Evolutionary conservation across 2,888 invertebrate species (phyloP), one percentile per base, ranked within the genome.

Genomic region (Cordilura impudica): DNA sequence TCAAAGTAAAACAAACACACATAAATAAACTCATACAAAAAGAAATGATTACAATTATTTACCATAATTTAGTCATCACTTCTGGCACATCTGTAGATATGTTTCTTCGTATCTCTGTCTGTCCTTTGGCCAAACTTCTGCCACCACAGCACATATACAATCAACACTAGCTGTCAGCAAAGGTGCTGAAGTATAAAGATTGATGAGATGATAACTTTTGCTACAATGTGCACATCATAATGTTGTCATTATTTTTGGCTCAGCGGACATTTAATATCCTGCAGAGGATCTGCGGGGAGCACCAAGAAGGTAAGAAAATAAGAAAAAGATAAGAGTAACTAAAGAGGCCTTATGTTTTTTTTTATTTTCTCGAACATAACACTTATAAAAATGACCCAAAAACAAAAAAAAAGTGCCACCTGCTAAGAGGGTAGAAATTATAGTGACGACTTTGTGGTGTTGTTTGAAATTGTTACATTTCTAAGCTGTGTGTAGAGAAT

Each of bases 171-270:
- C 51, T 73, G 75, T 67, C 73, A 60, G 21, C 43, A 72, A 70
- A 84, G 84, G 87, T 87, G 87, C 84, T 86, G 85, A 85, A 84
- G 83, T 82, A 83, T 78, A 84, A 86, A 87, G 86, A 87, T 87
- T 87, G 86, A 87, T 87, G 70, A 47, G 31, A 35, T 71, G 86
- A 86, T 86, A 84, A 83, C 67, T 78, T 69, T 43, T 78, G 56
- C 43, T 67, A 63, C 63, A 77, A 43, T 77, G 45, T 81, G 51
- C 66, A 35, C 66, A 56, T 79, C 82, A 83, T 87, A 86, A 87
- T 86, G 83, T 84, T 86, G 84, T 84, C 84, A 87, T 85, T 86
- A 84, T 83, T 84, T 67, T 78, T 79, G 83, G 81, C 83, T 87
- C 86, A 84, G 82, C 84, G 84, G 83, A 81, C 87, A 83, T 82